phyloP scores from a whole-genome alignment of 1,140 invertebrate genomes.

The Drosophila aff. region DNA sequence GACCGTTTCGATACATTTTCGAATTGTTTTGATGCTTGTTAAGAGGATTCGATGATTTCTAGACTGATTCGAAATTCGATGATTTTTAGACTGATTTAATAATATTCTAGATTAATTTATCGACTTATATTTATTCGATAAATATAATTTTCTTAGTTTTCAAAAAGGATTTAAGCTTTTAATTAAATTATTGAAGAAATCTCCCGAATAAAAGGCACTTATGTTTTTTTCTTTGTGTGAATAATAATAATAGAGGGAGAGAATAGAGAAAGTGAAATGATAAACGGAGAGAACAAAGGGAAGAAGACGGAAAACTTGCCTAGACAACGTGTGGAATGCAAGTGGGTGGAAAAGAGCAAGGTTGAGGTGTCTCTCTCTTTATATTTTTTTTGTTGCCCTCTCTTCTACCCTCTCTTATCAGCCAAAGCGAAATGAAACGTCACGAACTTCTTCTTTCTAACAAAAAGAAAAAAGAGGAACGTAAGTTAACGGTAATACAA shows the following conservation, averaged over 20 bases:
- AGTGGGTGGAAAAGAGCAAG: conserved; percentile 29
- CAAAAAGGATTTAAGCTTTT: not conserved
- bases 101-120: not conserved
- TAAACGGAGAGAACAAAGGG: conserved; percentile 19
- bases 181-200: not conserved
- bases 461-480: conserved; percentile 2
- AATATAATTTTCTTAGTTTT: not conserved
- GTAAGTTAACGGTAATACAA: conserved; percentile 61
- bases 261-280: conserved; percentile 50
- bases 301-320: conserved; percentile 23
- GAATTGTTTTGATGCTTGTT: no score
- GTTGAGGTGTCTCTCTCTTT: not conserved
- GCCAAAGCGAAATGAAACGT: conserved; percentile 61
- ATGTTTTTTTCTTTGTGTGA: not conserved
- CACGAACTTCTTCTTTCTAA: conserved; percentile 40
- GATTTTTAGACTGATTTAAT: no score
- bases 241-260: conserved; percentile 5
- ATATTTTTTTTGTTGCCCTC: not conserved
- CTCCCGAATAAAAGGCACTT: no score
- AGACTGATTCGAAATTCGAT: no score
- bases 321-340: conserved; percentile 51
- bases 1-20: no score
- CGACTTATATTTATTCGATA: not conserved
- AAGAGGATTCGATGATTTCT: no score
- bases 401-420: conserved; percentile 34